Percentiles rank a stretch among this genome's conserved stretches.
phyloP scores from a whole-genome alignment of 2,888 invertebrate species.

The Athetis lepigone region DNA sequence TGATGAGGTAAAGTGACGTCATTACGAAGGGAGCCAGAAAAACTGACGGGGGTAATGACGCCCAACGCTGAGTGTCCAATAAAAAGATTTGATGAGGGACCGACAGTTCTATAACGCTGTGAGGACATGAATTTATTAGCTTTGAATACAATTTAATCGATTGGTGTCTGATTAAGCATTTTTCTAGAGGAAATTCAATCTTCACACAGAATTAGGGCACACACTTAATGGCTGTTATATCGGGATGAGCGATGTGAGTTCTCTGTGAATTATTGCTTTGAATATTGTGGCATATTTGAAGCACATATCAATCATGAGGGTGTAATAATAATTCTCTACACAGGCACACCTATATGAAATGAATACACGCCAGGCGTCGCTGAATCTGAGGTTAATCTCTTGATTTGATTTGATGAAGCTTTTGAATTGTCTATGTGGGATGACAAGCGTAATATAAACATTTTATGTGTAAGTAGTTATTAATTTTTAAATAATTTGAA shows the following conservation, averaged over 20 bases:
- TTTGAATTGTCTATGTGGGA: conserved; percentile 16
- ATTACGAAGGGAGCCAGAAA: conserved; percentile 42
- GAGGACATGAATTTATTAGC: conserved; percentile 27
- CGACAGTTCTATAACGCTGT: conserved; percentile 17
- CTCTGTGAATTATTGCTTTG: conserved; percentile 32
- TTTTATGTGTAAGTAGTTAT: too few species aligned
- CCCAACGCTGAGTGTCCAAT: conserved; percentile 41
- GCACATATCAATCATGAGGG: conserved; percentile 43
- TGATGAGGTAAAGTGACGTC: conserved; percentile 46
- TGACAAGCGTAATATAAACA: not conserved
- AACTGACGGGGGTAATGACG: conserved; percentile 45
- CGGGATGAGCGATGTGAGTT: conserved; percentile 41
- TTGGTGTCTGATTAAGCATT: not conserved
- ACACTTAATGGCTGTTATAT: conserved; percentile 11
- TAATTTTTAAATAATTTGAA: too few species aligned
- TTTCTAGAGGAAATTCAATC: conserved; percentile 32
- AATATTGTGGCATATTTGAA: conserved; percentile 42
- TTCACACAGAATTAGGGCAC: conserved; percentile 27
- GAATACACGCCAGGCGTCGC: not conserved
- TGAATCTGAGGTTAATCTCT: conserved; percentile 1
- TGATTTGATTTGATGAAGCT: not conserved
- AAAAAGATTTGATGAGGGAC: conserved; percentile 50
- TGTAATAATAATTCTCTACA: conserved; percentile 28
- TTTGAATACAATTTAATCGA: conserved; percentile 40
- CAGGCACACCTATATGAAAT: conserved; percentile 1